phyloP scores from a whole-genome alignment of 2,797 vertebrate genomes.

The Spinus olivaceus region DNA sequence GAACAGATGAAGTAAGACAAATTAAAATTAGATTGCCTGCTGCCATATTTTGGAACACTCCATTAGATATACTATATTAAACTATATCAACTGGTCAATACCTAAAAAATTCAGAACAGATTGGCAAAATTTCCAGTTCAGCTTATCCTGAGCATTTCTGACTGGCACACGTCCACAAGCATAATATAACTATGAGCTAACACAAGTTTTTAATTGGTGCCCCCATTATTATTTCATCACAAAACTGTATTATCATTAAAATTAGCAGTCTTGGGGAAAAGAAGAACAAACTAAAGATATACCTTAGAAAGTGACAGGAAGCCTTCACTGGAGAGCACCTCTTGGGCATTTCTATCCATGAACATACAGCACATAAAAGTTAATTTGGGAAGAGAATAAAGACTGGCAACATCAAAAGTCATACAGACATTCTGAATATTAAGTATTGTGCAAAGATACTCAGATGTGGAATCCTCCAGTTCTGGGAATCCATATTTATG shows the following conservation, averaged over 20 bases:
- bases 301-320: conserved; percentile 95
- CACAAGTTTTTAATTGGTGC: background rate
- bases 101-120: background rate
- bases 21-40: background rate
- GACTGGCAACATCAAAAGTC: conserved; percentile 95
- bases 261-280: background rate
- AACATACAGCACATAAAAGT: conserved; percentile 91
- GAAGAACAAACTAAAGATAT: background rate
- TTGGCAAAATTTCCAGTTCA: background rate
- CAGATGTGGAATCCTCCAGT: conserved; percentile 93
- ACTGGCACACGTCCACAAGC: background rate
- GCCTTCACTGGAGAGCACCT: conserved; percentile 89
- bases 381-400: conserved; percentile 89
- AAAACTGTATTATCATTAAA: background rate
- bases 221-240: background rate
- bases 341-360: conserved; percentile 93
- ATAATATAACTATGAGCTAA: background rate
- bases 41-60: background rate
- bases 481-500: conserved; percentile 97
- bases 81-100: background rate
- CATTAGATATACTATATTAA: background rate
- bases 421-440: conserved; percentile 94
- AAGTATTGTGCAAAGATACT: conserved; percentile 94
- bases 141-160: background rate
- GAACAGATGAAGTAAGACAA: background rate